Percentiles rank a stretch among this genome's conserved stretches.
These are phyloP conservation scores for Salvator merianae DNA, from an alignment of 2,113 vertebrate species.

Conservation along the genomic window DNA sequence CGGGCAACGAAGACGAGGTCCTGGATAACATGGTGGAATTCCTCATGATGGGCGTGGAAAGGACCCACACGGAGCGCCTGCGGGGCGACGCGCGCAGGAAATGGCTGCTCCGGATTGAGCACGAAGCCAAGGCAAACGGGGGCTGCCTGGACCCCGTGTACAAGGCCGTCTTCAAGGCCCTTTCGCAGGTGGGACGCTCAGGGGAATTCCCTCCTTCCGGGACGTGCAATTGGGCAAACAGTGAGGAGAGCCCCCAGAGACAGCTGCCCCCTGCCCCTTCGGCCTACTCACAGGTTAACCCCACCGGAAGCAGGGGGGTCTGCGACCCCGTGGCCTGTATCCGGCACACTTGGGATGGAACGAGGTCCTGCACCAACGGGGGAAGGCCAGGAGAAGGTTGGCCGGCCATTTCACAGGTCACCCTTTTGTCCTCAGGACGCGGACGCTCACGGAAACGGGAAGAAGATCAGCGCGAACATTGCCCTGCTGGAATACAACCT, in stretches of 20 bases:
- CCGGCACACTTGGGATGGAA: background rate
- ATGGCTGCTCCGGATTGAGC: slow-evolving; percentile 75
- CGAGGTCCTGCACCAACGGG: slow-evolving; percentile 26
- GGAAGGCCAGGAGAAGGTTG: slow-evolving; percentile 30
- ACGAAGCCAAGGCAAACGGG: slow-evolving; percentile 60
- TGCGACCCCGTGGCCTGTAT: background rate
- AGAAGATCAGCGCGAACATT: slow-evolving; percentile 79
- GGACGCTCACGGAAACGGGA: slow-evolving; percentile 73
- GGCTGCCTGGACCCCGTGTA: slow-evolving; percentile 70
- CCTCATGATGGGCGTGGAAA: slow-evolving; percentile 58
- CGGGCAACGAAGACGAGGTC: slow-evolving; percentile 60
- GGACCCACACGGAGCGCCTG: slow-evolving; percentile 33
- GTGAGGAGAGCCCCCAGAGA: too few relatives aligned
- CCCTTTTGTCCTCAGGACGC: slow-evolving; percentile 70
- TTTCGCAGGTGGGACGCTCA: slow-evolving; percentile 69
- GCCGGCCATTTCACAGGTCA: background rate
- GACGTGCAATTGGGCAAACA: too few relatives aligned
- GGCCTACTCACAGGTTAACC: background rate
- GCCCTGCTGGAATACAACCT: slow-evolving; percentile 77
- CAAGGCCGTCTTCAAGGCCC: slow-evolving; percentile 65
- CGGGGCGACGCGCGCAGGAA: slow-evolving; percentile 63
- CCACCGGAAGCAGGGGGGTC: too few relatives aligned
- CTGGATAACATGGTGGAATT: slow-evolving; percentile 73
- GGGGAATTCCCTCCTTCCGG: too few relatives aligned
- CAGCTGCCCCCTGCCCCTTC: too few relatives aligned